These are phyloP conservation scores for Ariolimax columbianus DNA, from an alignment of 2,888 invertebrate species.

Conservation along the genomic window DNA sequence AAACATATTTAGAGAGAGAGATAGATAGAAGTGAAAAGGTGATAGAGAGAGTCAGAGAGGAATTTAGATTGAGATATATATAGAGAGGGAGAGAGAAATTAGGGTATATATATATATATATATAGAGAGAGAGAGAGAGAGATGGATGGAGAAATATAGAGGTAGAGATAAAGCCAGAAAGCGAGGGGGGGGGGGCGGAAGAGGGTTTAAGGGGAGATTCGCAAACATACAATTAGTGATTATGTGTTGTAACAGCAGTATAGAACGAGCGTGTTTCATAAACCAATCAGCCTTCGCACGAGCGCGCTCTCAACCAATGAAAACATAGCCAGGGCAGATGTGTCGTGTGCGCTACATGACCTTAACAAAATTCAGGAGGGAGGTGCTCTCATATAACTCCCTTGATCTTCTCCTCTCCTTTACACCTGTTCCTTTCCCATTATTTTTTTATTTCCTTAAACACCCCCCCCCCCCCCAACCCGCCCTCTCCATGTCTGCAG, in stretches of 20 bases:
- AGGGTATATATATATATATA: too few species aligned
- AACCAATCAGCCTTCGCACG: conserved; percentile 18
- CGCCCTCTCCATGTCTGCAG: neutral
- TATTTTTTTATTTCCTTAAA: neutral
- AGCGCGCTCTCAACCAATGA: conserved; percentile 39
- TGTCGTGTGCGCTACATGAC: conserved; percentile 43
- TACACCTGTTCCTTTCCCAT: neutral
- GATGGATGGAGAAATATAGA: too few species aligned
- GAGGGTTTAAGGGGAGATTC: neutral
- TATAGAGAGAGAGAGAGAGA: too few species aligned
- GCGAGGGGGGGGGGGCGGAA: too few species aligned
- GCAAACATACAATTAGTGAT: conserved; percentile 7
- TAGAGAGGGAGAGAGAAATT: too few species aligned
- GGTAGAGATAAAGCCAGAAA: too few species aligned
- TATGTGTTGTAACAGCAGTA: conserved; percentile 24
- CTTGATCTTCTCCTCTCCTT: neutral
- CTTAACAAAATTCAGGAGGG: neutral
- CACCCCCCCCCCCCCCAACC: neutral
- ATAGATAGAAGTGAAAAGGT: too few species aligned
- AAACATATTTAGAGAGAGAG: too few species aligned
- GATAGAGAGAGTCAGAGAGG: too few species aligned
- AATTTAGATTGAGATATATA: too few species aligned
- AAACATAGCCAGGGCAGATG: conserved; percentile 43
- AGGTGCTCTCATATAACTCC: conserved; percentile 34
- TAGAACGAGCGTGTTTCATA: neutral